Percentiles rank a stretch among this genome's conserved stretches.
Evolutionary conservation across 2,113 vertebrate genomes (phyloP).

Genomic region (Lathamus discolor): DNA sequence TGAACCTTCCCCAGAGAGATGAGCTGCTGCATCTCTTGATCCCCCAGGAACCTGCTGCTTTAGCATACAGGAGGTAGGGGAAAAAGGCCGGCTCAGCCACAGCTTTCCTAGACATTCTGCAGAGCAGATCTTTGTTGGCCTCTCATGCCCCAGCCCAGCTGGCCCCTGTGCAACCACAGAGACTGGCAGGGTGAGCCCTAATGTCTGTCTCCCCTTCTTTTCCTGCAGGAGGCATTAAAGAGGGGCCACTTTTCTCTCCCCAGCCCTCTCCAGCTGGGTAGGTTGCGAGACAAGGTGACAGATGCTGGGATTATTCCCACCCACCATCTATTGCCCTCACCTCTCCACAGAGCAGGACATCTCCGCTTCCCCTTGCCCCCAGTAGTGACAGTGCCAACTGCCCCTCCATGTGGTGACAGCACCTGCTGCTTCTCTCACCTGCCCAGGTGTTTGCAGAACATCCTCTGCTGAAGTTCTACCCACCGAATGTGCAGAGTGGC

Average conservation of each 20-base stretch:
- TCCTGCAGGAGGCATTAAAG: constrained; percentile 47
- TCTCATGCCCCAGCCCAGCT: neutral
- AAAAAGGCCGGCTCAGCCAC: neutral
- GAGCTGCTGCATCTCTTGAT: neutral
- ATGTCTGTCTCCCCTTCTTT: constrained; percentile 17
- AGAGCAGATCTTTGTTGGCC: neutral
- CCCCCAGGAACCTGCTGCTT: neutral
- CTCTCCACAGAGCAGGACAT: constrained; percentile 20
- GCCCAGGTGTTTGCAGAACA: constrained; percentile 92
- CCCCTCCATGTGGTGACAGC: neutral
- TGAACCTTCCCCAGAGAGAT: constrained; percentile 53
- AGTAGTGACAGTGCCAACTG: neutral
- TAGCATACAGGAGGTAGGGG: neutral
- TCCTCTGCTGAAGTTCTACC: constrained; percentile 88
- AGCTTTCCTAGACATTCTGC: neutral
- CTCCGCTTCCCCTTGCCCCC: neutral
- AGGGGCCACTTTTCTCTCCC: constrained; percentile 37
- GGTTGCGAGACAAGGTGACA: neutral
- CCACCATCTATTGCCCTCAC: constrained; percentile 1
- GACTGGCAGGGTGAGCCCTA: neutral
- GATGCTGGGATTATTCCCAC: neutral
- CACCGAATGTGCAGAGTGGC: constrained; percentile 49
- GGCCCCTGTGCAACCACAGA: neutral
- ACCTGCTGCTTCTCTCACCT: neutral
- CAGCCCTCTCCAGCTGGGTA: constrained; percentile 34